A percentile compares a stretch with the other conserved stretches of the same genome.
Conservation (phyloP, 2,113 vertebrate species). For the Cebidichthys violaceus region DNA sequence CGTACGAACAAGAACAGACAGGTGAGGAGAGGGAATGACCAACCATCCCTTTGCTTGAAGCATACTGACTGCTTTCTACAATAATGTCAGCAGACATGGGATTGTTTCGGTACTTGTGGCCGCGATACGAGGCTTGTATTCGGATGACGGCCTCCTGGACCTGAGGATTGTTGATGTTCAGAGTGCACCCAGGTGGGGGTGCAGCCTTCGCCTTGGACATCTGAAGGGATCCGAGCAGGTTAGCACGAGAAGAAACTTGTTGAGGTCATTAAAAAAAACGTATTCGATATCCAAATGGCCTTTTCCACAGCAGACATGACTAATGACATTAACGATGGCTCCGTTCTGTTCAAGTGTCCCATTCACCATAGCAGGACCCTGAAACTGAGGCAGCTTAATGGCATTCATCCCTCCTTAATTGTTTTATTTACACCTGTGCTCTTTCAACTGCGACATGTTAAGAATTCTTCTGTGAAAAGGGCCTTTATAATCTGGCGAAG, state of each 20-base stretch:
- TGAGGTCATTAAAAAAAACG: background rate
- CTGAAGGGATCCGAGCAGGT: slow-evolving; percentile 45
- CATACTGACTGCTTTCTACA: background rate
- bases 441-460: background rate
- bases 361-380: background rate
- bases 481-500: background rate
- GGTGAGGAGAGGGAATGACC: too few relatives aligned
- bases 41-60: background rate
- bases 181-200: slow-evolving; percentile 67
- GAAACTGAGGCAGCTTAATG: background rate
- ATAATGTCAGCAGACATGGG: background rate
- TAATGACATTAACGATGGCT: background rate
- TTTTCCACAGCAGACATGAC: background rate
- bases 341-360: background rate
- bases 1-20: background rate
- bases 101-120: slow-evolving; percentile 72
- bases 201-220: slow-evolving; percentile 79
- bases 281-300: background rate
- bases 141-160: slow-evolving; percentile 79
- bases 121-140: slow-evolving; percentile 82
- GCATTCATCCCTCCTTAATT: background rate
- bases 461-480: background rate
- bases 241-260: background rate
- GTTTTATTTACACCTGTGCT: background rate
- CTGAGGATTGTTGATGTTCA: slow-evolving; percentile 80